Conservation (phyloP, 2,888 invertebrate genomes). For the Oasisia sp. region DNA sequence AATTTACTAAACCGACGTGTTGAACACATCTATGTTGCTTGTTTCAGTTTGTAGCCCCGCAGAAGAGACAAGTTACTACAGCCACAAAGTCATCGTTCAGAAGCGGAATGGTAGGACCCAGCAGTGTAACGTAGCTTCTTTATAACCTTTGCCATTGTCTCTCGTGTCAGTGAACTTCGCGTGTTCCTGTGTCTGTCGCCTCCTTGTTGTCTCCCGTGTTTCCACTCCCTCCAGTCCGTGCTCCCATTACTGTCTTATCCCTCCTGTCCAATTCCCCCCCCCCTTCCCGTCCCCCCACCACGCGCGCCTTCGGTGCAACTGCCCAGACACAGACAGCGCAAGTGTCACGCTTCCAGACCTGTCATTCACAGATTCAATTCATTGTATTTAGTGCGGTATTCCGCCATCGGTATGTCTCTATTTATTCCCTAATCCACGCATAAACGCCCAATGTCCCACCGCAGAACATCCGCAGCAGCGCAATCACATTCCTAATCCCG, state of each 20-base stretch:
- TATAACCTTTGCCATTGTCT: too few species aligned
- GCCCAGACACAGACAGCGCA: neutral
- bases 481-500: neutral
- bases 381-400: neutral
- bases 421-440: neutral
- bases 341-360: neutral
- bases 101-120: neutral
- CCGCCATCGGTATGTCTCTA: neutral
- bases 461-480: neutral
- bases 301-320: neutral
- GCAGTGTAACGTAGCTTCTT: too few species aligned
- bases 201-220: too few species aligned
- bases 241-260: too few species aligned
- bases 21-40: neutral
- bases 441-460: neutral
- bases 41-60: neutral
- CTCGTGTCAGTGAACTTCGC: too few species aligned
- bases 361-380: neutral
- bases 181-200: too few species aligned
- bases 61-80: slow-evolving; percentile 4
- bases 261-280: too few species aligned
- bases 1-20: neutral
- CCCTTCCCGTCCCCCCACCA: too few species aligned
- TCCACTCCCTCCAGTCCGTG: too few species aligned
- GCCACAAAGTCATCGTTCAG: neutral